Base-by-base conservation (phyloP, 2,797 vertebrate genomes). In the Margarornis squamiger region DNA sequence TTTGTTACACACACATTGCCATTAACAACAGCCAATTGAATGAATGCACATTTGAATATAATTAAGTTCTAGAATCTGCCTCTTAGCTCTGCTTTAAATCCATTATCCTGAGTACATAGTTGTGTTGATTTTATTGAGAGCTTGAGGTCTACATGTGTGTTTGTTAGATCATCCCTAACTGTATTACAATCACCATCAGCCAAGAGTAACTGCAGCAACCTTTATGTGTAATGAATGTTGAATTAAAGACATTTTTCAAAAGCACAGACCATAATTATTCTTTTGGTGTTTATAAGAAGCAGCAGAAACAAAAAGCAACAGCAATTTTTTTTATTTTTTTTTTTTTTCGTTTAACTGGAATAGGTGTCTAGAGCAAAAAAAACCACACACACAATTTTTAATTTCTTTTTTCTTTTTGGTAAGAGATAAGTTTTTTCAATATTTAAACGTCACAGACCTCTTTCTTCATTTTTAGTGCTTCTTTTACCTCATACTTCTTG, bases 51-150 rank as follows among this genome's bases (percentile, higher is more conserved):
- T 68, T 65, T 6, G 38, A 27, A 6, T 54, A 24, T 8, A 22
- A 51, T 54, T 83, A 10, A 1, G 46, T 76, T 91, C 43, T 65
- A 72, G 7, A 32, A 41, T 34, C 6, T 71, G 1, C 7, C 11
- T 58, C 43, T 68, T 48, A 51, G 39, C 16, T 79, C 27, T 36
- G 49, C 55, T 67, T 86, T 68, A 38, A 57, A 20, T 65, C 9
- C 12, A 27, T 27, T 45, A 6, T 38, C 6, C 16, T 59, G 4
- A 8, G 9, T 24, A 17, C 1, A 1, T 6, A 43, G 7, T 43
- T 90, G 58, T 65, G 7, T 54, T 67, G 27, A 38, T n/a, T 72
- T 92, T n/a, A 4, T 14, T 20, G 24, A 8, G 30, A 63, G 4
- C 83, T 52, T 78, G 21, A 58, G 26, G 36, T 59, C 63, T 59